phyloP scores from a whole-genome alignment of 2,113 vertebrate species.

The Phasianus colchicus region DNA sequence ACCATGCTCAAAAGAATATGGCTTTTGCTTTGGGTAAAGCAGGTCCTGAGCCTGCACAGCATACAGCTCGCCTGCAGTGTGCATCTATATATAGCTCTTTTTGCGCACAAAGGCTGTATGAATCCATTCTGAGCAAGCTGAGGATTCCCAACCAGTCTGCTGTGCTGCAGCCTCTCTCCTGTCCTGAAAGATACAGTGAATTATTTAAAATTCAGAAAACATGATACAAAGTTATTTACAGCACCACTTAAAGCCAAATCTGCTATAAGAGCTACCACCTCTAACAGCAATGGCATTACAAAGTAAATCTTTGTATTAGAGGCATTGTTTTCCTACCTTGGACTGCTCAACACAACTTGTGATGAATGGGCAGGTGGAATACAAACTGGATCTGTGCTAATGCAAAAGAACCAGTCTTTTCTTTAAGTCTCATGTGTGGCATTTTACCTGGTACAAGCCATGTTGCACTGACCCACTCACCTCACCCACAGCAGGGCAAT shows the following conservation, averaged over 20 bases:
- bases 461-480: not conserved
- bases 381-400: not conserved
- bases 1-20: not conserved
- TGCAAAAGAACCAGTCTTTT: not conserved
- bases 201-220: not conserved
- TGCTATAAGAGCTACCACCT: not conserved
- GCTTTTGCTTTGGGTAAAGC: constrained; percentile 20
- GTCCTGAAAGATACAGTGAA: not conserved
- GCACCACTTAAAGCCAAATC: not conserved
- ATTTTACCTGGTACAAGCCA: not conserved
- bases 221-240: not conserved
- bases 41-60: not conserved
- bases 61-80: constrained; percentile 40
- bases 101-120: constrained; percentile 44
- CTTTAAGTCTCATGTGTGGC: not conserved
- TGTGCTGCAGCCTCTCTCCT: not conserved
- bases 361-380: no score
- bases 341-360: not conserved
- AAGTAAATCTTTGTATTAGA: not conserved
- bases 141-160: constrained; percentile 46
- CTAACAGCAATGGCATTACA: not conserved
- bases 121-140: constrained; percentile 42
- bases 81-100: constrained; percentile 56
- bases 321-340: not conserved
- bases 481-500: not conserved